A percentile compares a stretch with the other conserved stretches of the same genome.
Evolutionary conservation across 2,888 invertebrate genomes (phyloP).

Genomic region (Deilephila porcellus): DNA sequence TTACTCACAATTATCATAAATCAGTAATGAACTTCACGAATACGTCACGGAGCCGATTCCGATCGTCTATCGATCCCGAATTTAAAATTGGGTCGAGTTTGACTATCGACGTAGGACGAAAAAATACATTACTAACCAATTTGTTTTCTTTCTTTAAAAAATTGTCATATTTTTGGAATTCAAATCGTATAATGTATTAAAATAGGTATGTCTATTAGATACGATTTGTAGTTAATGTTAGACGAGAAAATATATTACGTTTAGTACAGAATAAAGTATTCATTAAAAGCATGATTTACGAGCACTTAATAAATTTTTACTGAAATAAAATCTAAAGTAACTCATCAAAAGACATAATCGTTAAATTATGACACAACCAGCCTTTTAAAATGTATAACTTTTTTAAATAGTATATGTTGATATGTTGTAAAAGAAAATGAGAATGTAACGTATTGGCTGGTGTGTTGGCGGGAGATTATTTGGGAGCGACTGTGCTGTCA

Average conservation of each 20-base stretch:
- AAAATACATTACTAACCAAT: background rate
- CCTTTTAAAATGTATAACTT: background rate
- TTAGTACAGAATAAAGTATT: background rate
- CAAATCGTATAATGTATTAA: background rate
- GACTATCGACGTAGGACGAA: constrained; percentile 20
- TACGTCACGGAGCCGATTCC: constrained; percentile 48
- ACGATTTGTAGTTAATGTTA: background rate
- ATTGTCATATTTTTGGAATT: background rate
- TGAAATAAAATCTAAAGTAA: background rate
- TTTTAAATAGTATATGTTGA: background rate
- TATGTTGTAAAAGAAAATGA: background rate
- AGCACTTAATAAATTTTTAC: background rate
- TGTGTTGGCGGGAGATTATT: constrained; percentile 51
- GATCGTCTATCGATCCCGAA: constrained; percentile 50
- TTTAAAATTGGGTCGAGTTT: constrained; percentile 48
- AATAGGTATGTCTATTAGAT: background rate
- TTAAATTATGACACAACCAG: background rate
- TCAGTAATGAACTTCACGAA: constrained; percentile 56
- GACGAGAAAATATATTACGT: background rate
- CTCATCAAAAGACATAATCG: background rate
- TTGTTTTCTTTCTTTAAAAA: background rate
- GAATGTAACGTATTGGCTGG: constrained; percentile 43
- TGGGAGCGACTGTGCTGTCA: constrained; percentile 43
- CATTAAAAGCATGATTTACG: constrained; percentile 2
- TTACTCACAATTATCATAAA: constrained; percentile 60